Base-by-base conservation (phyloP, 2,888 invertebrate genomes). In the Pseudolycoriella hygida region DNA sequence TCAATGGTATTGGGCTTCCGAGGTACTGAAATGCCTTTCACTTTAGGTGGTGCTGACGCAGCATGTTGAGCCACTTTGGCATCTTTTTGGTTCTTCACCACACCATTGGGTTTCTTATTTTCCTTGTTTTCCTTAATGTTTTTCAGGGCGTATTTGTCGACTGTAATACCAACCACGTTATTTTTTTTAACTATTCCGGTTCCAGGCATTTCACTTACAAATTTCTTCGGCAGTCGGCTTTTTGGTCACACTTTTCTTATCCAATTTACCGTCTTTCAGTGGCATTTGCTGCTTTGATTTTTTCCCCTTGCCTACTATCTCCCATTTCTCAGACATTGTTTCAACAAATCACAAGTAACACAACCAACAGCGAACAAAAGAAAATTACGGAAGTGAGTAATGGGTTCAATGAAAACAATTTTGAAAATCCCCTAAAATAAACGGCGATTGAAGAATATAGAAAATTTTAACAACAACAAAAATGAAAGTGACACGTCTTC, bases 141-240 rank as follows among this genome's bases (percentile, higher is more conserved):
- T 34, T 34, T 14, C 34, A 34, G 25, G 8, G 25, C 25, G 25
- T 25, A 25, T 8, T 25, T 25, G 4, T 4, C 5, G 25, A 25
- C 25, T 25, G 25, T 8, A 25, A 25, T 25, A 8, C n/a, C n/a
- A n/a, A 8, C 4, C 25, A 25, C 25, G 25, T 8, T 25, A 25
- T 25, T 8, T 6, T n/a, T n/a, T n/a, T n/a, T n/a, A n/a, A n/a
- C n/a, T n/a, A n/a, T n/a, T n/a, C n/a, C n/a, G n/a, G n/a, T n/a
- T 34, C 15, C 4, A 34, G 34, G 3, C 4, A 34, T 4, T 34
- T 34, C n/a, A 5, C 80, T 73, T 67, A 84, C 84, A 67, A 57
- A 82, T 72, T 62, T 84, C 83, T 58, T 83, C 82, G 50, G 80
- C 68, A 69, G 80, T 82, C 19, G 78, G 76, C 25, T 25, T 25